phyloP scores from a whole-genome alignment of 1,140 invertebrate species.

The Epicauta chinensis region DNA sequence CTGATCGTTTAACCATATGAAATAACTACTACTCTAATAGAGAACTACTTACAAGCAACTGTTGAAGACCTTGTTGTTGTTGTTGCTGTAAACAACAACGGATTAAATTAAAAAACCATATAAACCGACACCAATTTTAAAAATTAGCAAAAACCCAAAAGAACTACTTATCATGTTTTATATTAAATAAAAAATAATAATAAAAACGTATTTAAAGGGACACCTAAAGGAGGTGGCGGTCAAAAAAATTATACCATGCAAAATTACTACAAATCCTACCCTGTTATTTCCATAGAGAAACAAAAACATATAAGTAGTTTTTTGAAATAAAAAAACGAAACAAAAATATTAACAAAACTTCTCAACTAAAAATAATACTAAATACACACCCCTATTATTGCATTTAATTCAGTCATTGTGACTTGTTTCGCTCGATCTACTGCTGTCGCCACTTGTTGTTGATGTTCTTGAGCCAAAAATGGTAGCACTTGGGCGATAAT shows the following conservation, averaged over 20 bases:
- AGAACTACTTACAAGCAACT: slow-evolving; percentile 53
- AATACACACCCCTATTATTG: slow-evolving; percentile 73
- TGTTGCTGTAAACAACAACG: slow-evolving; percentile 56
- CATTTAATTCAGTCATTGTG: slow-evolving; percentile 88
- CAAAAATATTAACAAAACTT: not conserved
- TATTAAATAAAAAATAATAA: not conserved
- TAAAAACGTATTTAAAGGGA: not conserved
- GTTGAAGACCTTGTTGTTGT: slow-evolving; percentile 70
- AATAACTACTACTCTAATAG: slow-evolving; percentile 18
- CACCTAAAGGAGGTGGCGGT: no score
- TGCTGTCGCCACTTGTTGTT: slow-evolving; percentile 87
- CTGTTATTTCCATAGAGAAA: not conserved
- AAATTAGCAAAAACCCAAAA: slow-evolving; percentile 11
- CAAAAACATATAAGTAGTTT: not conserved
- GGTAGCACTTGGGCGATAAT: slow-evolving; percentile 89
- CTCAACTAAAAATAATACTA: not conserved
- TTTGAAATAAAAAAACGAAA: not conserved
- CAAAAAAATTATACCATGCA: not conserved
- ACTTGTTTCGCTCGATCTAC: slow-evolving; percentile 94
- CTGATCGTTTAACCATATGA: not conserved
- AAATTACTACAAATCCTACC: not conserved
- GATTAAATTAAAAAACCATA: slow-evolving; percentile 35
- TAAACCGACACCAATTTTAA: slow-evolving; percentile 26
- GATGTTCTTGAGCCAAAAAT: slow-evolving; percentile 88
- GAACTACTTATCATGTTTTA: no score